phyloP scores from a whole-genome alignment of 1,140 invertebrate species.

The Trichogramma pretiosum region DNA sequence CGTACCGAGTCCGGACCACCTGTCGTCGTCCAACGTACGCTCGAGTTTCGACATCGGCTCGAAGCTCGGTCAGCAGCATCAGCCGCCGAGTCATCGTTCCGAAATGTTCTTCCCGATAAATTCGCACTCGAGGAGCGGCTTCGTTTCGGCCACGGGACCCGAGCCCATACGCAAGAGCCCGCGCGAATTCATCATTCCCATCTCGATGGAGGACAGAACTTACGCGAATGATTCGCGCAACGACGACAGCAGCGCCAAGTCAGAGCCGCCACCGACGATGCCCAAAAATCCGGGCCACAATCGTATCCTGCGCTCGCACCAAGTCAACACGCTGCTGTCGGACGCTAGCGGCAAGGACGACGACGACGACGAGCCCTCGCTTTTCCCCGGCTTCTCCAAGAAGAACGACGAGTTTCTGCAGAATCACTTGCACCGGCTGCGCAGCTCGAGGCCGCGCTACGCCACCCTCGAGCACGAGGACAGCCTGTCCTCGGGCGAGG shows the following conservation, averaged over 20 bases:
- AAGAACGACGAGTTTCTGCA: constrained; percentile 43
- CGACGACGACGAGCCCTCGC: constrained; percentile 63
- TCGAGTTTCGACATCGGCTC: constrained; percentile 53
- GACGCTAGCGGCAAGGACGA: too few relatives aligned
- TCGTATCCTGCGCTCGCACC: too few relatives aligned
- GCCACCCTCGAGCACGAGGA: constrained; percentile 62
- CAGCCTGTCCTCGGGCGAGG: constrained; percentile 77
- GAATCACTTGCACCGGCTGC: constrained; percentile 62
- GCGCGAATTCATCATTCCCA: constrained; percentile 83
- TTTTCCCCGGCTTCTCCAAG: constrained; percentile 43
- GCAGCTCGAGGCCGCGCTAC: constrained; percentile 63
- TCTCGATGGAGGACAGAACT: constrained; percentile 78
- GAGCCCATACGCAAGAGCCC: constrained; percentile 80
- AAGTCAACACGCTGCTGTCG: constrained; percentile 37
- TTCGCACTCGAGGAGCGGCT: constrained; percentile 55
- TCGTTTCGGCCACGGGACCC: constrained; percentile 44
- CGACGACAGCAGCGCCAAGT: too few relatives aligned
- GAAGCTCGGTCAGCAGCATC: constrained; percentile 47
- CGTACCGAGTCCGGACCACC: constrained; percentile 41
- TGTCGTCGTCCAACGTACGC: constrained; percentile 41
- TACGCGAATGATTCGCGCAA: too few relatives aligned
- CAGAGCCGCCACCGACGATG: too few relatives aligned
- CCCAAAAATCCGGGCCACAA: too few relatives aligned
- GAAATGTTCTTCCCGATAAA: constrained; percentile 56
- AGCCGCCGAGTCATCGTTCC: constrained; percentile 46